phyloP scores from a whole-genome alignment of 2,888 invertebrate genomes.

The Hedya salicella region DNA sequence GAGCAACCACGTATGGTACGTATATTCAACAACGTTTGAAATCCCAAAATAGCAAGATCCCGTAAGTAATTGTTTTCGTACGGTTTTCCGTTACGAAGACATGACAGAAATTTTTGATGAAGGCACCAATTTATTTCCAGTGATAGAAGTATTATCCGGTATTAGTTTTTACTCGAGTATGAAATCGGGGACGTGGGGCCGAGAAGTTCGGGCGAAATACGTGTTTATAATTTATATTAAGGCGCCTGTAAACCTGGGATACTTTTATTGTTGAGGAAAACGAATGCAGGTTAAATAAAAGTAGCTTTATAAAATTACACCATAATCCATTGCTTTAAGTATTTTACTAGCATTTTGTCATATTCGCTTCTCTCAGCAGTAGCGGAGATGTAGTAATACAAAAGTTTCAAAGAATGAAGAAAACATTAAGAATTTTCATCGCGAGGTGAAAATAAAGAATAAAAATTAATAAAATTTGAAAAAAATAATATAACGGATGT shows the following conservation, averaged over 20 bases:
- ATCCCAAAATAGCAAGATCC: slow-evolving; percentile 29
- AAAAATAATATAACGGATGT: too few relatives aligned
- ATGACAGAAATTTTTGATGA: slow-evolving; percentile 33
- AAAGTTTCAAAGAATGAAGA: too few relatives aligned
- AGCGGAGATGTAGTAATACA: too few relatives aligned
- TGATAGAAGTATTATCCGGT: slow-evolving; percentile 24
- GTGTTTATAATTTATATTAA: slow-evolving; percentile 5
- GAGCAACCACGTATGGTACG: neutral
- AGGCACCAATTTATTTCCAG: slow-evolving; percentile 32
- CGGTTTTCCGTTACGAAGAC: slow-evolving; percentile 24
- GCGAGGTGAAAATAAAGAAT: too few relatives aligned
- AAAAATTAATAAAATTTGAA: too few relatives aligned
- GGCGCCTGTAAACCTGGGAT: neutral
- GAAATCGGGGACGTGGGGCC: slow-evolving; percentile 4
- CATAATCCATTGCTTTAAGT: too few relatives aligned
- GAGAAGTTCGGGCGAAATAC: neutral
- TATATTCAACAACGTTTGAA: slow-evolving; percentile 28
- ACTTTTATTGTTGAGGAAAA: neutral
- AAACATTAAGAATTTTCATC: too few relatives aligned
- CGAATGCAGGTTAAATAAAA: too few relatives aligned
- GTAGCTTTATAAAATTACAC: too few relatives aligned
- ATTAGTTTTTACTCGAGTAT: slow-evolving; percentile 29
- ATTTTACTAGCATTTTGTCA: too few relatives aligned
- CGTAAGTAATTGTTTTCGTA: slow-evolving; percentile 38
- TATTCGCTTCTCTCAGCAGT: too few relatives aligned